These are phyloP conservation scores for Mactra quadrangularis DNA, from an alignment of 1,140 invertebrate species.

Conservation along the genomic window DNA sequence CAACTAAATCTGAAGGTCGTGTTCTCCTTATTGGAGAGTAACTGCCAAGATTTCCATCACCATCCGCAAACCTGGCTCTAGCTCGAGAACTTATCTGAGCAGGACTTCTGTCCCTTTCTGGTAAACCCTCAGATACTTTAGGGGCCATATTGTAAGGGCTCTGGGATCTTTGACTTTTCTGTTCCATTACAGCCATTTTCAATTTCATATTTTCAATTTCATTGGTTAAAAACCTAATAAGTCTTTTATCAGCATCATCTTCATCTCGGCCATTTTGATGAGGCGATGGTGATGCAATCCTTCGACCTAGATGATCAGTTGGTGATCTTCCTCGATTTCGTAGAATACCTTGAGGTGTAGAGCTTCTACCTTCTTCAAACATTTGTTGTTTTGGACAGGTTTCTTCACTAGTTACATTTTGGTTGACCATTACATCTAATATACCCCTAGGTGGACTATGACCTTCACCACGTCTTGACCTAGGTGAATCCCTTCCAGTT, in stretches of 20 bases:
- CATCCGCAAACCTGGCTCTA: conserved; percentile 47
- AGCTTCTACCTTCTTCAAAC: conserved; percentile 19
- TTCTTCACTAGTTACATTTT: conserved; percentile 38
- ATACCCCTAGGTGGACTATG: conserved; percentile 59
- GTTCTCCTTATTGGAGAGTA: conserved; percentile 48
- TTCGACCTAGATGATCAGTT: conserved; percentile 39
- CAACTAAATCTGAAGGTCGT: conserved; percentile 44
- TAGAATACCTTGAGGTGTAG: conserved; percentile 47
- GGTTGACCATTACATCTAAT: conserved; percentile 53
- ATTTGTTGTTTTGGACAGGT: conserved; percentile 45
- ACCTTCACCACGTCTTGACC: conserved; percentile 35
- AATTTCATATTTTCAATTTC: conserved; percentile 72
- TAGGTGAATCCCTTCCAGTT: neutral
- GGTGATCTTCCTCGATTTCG: conserved; percentile 42
- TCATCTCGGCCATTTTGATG: conserved; percentile 13
- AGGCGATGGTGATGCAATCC: conserved; percentile 44
- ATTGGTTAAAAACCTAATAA: conserved; percentile 66
- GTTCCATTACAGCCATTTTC: conserved; percentile 70
- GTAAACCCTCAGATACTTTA: conserved; percentile 24
- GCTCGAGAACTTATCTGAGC: conserved; percentile 54
- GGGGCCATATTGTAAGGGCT: conserved; percentile 34
- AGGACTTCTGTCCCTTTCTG: conserved; percentile 61
- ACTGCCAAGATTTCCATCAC: conserved; percentile 34
- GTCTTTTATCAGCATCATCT: conserved; percentile 59
- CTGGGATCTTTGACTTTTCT: conserved; percentile 36